Percentiles rank a stretch among this genome's conserved stretches.
Evolutionary conservation across 1,140 invertebrate species (phyloP).

Genomic region (Luehdorfia chinensis): DNA sequence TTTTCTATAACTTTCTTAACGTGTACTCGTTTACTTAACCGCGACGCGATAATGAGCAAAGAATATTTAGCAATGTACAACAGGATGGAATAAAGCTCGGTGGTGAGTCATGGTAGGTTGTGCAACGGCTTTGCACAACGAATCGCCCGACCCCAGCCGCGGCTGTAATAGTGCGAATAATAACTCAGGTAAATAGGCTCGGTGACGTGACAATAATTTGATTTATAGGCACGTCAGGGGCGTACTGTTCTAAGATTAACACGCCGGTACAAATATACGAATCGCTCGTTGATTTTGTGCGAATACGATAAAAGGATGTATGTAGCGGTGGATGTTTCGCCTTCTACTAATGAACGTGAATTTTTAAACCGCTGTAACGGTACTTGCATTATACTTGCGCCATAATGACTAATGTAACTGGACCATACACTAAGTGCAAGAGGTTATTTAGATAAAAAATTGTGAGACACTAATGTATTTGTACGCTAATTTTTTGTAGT

Average conservation of each 20-base stretch:
- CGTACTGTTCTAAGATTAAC: constrained; percentile 16
- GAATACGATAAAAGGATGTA: not conserved
- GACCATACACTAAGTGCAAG: not conserved
- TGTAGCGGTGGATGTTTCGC: not conserved
- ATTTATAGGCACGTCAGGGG: constrained; percentile 13
- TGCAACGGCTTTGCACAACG: constrained; percentile 63
- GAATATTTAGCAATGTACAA: constrained; percentile 44
- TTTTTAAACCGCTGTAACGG: constrained; percentile 8
- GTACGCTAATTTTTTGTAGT: too few relatives aligned
- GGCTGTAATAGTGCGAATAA: constrained; percentile 34
- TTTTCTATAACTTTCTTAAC: constrained; percentile 7
- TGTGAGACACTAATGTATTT: too few relatives aligned
- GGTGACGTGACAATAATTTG: constrained; percentile 19
- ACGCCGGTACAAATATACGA: not conserved
- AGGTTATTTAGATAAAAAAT: too few relatives aligned
- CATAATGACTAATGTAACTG: constrained; percentile 14
- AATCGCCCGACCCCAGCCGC: constrained; percentile 36
- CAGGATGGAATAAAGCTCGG: constrained; percentile 49
- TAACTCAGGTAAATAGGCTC: constrained; percentile 32
- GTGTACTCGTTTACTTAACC: constrained; percentile 17
- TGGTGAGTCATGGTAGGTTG: constrained; percentile 58
- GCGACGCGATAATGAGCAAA: constrained; percentile 39
- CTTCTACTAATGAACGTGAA: not conserved
- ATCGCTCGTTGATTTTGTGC: not conserved
- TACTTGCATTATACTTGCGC: constrained; percentile 13